These are phyloP conservation scores for Branchinecta sandiegonensis DNA, from an alignment of 2,888 invertebrate genomes.

Conservation along the genomic window DNA sequence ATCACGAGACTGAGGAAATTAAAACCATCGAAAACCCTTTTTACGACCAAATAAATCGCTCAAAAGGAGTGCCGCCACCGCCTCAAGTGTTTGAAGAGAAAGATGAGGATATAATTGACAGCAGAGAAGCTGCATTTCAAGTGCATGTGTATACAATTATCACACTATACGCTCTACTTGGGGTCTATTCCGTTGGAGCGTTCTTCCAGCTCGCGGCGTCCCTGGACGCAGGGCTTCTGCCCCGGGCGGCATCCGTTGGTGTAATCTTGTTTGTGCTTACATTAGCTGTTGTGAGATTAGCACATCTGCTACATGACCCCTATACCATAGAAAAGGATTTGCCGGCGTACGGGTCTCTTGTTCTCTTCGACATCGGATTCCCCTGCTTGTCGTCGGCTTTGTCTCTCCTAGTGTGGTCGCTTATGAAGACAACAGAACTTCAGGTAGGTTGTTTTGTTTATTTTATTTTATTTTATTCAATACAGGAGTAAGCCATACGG, in stretches of 20 bases:
- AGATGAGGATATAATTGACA: constrained; percentile 3
- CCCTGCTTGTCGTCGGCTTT: constrained; percentile 77
- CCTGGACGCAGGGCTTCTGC: not conserved
- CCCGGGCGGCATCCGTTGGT: constrained; percentile 14
- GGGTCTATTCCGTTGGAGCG: constrained; percentile 6
- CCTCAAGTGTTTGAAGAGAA: constrained; percentile 10
- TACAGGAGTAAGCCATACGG: no score
- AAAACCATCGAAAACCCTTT: constrained; percentile 4
- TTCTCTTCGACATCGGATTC: constrained; percentile 66
- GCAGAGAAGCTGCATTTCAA: constrained; percentile 14
- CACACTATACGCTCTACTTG: constrained; percentile 11
- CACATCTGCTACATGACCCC: constrained; percentile 78
- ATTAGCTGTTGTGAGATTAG: constrained; percentile 42
- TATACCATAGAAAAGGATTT: constrained; percentile 70
- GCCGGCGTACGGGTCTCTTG: constrained; percentile 58
- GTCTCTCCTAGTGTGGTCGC: constrained; percentile 66
- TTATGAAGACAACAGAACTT: constrained; percentile 54
- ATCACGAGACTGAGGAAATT: constrained; percentile 3
- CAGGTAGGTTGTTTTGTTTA: constrained; percentile 26
- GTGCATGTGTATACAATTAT: constrained; percentile 9
- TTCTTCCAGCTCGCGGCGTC: constrained; percentile 5
- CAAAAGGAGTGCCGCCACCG: constrained; percentile 16
- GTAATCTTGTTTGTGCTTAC: constrained; percentile 9
- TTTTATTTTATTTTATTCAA: no score
- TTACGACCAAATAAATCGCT: constrained; percentile 9